Conservation (phyloP, 2,797 vertebrate genomes). For the Parauchenoglanis ngamensis region DNA sequence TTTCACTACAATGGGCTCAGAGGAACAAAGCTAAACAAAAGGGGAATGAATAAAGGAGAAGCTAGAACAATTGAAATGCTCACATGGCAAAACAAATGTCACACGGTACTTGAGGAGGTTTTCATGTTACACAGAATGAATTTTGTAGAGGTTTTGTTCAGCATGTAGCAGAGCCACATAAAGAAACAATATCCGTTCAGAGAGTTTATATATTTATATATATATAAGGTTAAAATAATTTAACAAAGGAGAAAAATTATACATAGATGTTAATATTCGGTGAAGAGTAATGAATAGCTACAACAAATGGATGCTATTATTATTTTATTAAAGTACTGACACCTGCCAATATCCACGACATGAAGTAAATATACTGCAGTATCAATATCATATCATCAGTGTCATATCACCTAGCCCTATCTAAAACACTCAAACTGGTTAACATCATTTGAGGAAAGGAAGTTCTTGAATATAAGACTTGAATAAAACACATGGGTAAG, state of each 20-base stretch:
- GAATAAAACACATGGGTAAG: neutral
- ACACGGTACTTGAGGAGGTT: neutral
- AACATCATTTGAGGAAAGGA: neutral
- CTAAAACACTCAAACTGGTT: neutral
- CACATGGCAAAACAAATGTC: conserved; percentile 4
- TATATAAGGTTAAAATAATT: neutral
- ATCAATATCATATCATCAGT: neutral
- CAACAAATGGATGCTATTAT: neutral
- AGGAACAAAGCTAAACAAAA: conserved; percentile 14
- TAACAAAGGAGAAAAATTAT: neutral
- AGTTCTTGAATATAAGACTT: neutral
- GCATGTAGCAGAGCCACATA: too few species aligned
- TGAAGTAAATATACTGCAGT: neutral
- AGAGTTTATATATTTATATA: neutral
- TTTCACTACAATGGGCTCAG: neutral
- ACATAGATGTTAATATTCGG: neutral
- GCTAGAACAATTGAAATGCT: neutral
- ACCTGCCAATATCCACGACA: neutral
- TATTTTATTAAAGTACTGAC: neutral
- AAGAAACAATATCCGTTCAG: neutral
- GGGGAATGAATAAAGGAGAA: conserved; percentile 1
- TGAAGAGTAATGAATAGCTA: neutral
- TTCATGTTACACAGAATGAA: neutral
- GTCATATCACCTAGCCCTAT: neutral
- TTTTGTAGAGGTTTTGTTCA: neutral